Conservation (phyloP, 1,140 invertebrate genomes). For the Nomia melanderi region DNA sequence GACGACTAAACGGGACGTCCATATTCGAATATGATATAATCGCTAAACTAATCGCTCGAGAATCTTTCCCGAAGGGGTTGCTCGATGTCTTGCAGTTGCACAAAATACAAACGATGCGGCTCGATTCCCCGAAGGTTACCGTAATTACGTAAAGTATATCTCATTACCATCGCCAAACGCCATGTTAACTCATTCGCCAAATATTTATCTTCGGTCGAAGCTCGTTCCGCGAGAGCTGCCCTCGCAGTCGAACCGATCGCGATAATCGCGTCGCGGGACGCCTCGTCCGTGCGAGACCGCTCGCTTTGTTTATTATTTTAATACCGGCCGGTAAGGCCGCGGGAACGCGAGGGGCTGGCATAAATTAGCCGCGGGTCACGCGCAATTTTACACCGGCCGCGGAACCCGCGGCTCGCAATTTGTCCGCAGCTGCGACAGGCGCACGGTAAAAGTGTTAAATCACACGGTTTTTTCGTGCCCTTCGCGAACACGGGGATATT, state of each 20-base stretch:
- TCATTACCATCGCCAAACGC: no score
- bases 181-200: no score
- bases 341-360: not conserved
- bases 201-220: not conserved
- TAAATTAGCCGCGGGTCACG: slow-evolving; percentile 51
- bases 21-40: no score
- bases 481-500: not conserved
- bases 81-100: no score
- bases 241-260: no score
- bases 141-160: no score
- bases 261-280: not conserved
- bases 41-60: no score
- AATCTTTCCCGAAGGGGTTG: no score
- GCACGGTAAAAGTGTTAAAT: slow-evolving; percentile 30
- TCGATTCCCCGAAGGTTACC: no score
- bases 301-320: slow-evolving; percentile 48
- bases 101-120: no score
- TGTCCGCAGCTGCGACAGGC: not conserved
- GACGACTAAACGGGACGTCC: no score
- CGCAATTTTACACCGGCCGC: slow-evolving; percentile 45
- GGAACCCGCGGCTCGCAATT: slow-evolving; percentile 31
- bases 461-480: not conserved
- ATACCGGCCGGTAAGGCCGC: slow-evolving; percentile 8
- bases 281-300: not conserved
- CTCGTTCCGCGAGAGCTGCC: no score